These are phyloP conservation scores for Vespertilio murinus DNA, from an alignment of 2,797 vertebrate species.

Conservation along the genomic window DNA sequence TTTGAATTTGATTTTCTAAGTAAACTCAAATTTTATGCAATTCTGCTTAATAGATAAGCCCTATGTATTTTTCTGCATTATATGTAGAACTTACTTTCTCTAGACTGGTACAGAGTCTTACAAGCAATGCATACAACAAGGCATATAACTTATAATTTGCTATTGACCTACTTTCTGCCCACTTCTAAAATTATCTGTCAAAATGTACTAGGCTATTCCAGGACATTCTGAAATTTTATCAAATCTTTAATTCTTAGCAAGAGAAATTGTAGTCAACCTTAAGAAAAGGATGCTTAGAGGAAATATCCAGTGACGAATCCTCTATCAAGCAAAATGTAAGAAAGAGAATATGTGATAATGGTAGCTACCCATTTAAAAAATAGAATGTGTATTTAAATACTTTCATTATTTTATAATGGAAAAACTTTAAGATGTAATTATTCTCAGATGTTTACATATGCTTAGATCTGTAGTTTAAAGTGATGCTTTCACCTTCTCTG, in stretches of 20 bases:
- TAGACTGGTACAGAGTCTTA: not conserved
- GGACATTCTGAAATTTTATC: conserved; percentile 46
- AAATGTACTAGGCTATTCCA: conserved; percentile 2
- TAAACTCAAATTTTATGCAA: conserved; percentile 13
- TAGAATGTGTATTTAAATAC: not conserved
- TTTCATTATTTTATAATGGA: conserved; percentile 8
- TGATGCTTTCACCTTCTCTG: not conserved
- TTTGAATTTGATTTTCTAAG: conserved; percentile 32
- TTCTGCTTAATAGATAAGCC: not conserved
- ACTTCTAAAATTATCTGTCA: conserved; percentile 46
- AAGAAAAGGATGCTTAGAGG: not conserved
- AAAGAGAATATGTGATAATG: not conserved
- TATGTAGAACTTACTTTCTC: not conserved
- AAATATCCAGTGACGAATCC: conserved; percentile 4
- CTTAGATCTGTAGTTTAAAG: not conserved
- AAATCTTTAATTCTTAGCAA: conserved; percentile 37
- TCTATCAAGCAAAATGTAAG: conserved; percentile 38
- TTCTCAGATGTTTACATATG: not conserved
- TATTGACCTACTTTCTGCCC: not conserved
- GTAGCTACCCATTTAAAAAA: not conserved
- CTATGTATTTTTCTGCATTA: not conserved
- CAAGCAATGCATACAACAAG: not conserved
- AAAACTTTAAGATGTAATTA: conserved; percentile 11
- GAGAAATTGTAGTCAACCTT: not conserved
- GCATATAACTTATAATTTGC: not conserved